Conservation (phyloP, 2,113 vertebrate genomes). For the Hemicordylus capensis region DNA sequence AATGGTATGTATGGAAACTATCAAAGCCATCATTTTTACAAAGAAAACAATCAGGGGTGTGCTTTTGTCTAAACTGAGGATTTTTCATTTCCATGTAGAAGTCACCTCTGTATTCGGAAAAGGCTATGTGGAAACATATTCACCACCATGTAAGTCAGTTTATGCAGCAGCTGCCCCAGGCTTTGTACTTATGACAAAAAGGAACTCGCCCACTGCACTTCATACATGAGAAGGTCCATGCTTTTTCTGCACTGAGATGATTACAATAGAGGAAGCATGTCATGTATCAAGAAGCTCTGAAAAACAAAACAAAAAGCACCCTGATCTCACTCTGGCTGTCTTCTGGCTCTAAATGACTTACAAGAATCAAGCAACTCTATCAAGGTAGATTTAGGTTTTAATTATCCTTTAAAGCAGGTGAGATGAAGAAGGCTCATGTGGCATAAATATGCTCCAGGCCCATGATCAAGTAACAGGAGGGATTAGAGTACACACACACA, state of each 20-base stretch:
- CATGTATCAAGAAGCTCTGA: background rate
- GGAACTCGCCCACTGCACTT: background rate
- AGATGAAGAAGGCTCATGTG: background rate
- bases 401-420: conserved; percentile 10
- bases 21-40: no score
- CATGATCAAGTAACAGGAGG: background rate
- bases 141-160: background rate
- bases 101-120: background rate
- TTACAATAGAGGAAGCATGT: background rate
- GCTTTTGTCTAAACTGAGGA: no score
- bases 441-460: background rate
- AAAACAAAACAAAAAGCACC: background rate
- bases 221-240: background rate
- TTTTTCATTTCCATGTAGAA: no score
- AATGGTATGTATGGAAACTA: no score
- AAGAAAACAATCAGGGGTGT: no score
- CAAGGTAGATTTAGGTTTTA: background rate
- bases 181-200: background rate
- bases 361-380: conserved; percentile 6
- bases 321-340: background rate
- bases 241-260: background rate
- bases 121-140: background rate
- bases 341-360: background rate
- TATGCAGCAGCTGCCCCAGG: background rate
- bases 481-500: no score